phyloP scores from a whole-genome alignment of 2,888 invertebrate genomes.

The Cybosia mesomella region DNA sequence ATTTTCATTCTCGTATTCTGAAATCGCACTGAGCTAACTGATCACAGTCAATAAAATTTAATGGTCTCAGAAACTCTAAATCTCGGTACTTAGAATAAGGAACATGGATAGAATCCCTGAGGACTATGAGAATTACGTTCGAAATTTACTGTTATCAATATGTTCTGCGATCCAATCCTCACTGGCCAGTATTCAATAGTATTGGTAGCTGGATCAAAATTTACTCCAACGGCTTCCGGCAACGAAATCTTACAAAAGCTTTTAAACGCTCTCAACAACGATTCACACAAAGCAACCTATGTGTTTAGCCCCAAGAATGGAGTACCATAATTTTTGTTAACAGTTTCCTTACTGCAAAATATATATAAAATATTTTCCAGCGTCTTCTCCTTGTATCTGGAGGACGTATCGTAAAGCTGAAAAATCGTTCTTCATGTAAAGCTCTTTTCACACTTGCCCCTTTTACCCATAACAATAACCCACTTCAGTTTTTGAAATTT shows the following conservation, averaged over 20 bases:
- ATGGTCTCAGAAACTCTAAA: conserved; percentile 22
- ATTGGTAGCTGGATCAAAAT: conserved; percentile 52
- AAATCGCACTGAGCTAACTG: not conserved
- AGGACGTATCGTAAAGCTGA: conserved; percentile 33
- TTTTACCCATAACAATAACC: conserved; percentile 33
- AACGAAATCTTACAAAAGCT: conserved; percentile 60
- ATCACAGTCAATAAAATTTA: not conserved
- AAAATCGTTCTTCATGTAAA: conserved; percentile 33
- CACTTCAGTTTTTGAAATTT: conserved; percentile 25
- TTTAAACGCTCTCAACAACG: conserved; percentile 62
- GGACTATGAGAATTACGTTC: conserved; percentile 46
- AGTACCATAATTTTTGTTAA: conserved; percentile 67
- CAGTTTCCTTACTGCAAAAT: conserved; percentile 63
- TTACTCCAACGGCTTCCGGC: conserved; percentile 49
- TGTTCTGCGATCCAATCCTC: conserved; percentile 43
- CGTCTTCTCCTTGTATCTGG: conserved; percentile 47
- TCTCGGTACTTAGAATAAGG: conserved; percentile 37
- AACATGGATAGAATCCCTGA: conserved; percentile 40
- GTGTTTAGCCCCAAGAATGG: conserved; percentile 53
- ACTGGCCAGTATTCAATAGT: conserved; percentile 47
- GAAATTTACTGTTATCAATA: conserved; percentile 46
- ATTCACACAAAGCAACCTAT: conserved; percentile 58
- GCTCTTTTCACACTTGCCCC: conserved; percentile 30
- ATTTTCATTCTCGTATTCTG: not conserved
- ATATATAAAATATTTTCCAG: conserved; percentile 61